These are phyloP conservation scores for Anguilla pacifica DNA, from an alignment of 2,797 vertebrate genomes.

Conservation along the genomic window DNA sequence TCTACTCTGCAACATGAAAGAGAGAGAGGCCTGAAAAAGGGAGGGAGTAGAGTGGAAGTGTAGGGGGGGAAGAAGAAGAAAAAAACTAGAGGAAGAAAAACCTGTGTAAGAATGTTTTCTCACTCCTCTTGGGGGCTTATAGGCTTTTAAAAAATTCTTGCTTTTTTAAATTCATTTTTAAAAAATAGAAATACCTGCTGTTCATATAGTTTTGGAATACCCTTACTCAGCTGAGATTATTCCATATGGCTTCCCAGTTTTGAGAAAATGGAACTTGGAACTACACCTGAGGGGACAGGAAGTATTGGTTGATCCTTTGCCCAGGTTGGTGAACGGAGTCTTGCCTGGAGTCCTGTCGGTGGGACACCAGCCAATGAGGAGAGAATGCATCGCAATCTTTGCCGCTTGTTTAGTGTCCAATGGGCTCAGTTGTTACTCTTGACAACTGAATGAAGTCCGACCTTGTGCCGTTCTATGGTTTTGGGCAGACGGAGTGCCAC, in stretches of 20 bases:
- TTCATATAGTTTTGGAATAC: constrained; percentile 17
- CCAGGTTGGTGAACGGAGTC: neutral
- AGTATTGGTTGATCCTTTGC: neutral
- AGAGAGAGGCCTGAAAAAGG: neutral
- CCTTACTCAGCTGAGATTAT: neutral
- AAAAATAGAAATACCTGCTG: constrained; percentile 18
- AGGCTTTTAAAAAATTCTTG: neutral
- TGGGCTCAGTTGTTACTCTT: neutral
- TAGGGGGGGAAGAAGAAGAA: neutral
- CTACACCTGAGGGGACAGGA: neutral
- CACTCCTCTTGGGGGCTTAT: neutral
- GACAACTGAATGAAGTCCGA: neutral
- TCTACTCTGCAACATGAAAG: constrained; percentile 4
- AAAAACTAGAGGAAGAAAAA: neutral
- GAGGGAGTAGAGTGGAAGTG: neutral
- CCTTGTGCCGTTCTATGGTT: neutral
- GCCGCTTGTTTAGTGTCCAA: neutral
- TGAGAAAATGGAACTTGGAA: neutral
- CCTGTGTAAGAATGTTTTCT: neutral
- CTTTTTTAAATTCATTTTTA: neutral
- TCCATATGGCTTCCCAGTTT: neutral
- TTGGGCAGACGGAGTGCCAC: neutral
- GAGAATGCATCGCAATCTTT: neutral
- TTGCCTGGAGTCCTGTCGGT: too few relatives aligned
- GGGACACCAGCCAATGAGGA: neutral